These are phyloP conservation scores for Drosophila maculinotata DNA, from an alignment of 2,888 invertebrate genomes.

Conservation along the genomic window DNA sequence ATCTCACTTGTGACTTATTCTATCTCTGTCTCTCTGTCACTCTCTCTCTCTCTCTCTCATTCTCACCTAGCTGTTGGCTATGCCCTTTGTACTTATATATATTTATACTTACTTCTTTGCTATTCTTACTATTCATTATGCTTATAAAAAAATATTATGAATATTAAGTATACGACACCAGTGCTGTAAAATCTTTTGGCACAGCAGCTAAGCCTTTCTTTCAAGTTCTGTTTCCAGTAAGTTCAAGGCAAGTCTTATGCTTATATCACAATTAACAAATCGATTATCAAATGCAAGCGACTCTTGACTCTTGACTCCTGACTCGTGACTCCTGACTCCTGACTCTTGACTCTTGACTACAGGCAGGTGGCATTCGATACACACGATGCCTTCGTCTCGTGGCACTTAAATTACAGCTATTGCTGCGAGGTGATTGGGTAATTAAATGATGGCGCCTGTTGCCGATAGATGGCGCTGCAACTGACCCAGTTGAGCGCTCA, in stretches of 20 bases:
- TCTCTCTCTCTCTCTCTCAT: not conserved
- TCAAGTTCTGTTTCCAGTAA: no score
- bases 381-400: constrained; percentile 9
- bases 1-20: not conserved
- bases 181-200: no score
- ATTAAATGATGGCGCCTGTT: constrained; percentile 51
- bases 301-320: not conserved
- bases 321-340: constrained; percentile 1
- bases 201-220: no score
- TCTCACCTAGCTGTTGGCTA: not conserved
- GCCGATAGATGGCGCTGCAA: constrained; percentile 40
- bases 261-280: no score
- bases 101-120: no score
- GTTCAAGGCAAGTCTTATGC: no score
- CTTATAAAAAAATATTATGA: no score
- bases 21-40: not conserved
- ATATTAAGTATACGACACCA: no score
- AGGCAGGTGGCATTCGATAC: constrained; percentile 10
- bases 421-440: constrained; percentile 26
- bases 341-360: no score
- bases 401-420: constrained; percentile 19
- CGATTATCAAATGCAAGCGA: not conserved
- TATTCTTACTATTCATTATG: no score
- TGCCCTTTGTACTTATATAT: not conserved
- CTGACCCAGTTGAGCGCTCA: constrained; percentile 36